phyloP scores from a whole-genome alignment of 1,140 invertebrate genomes.

The Diabrotica undecimpunctata region DNA sequence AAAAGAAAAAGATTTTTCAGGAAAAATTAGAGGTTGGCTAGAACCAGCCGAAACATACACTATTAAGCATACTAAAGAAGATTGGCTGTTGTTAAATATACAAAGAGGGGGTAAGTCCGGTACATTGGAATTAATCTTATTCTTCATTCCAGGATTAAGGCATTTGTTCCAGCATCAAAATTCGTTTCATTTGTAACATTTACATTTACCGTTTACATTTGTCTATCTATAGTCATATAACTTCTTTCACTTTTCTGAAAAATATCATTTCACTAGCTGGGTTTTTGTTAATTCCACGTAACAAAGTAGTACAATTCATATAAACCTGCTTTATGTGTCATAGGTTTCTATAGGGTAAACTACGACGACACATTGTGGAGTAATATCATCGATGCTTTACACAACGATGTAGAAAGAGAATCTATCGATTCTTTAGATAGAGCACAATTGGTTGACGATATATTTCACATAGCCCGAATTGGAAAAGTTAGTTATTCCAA shows the following conservation, averaged over 20 bases:
- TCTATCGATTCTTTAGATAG: conserved; percentile 66
- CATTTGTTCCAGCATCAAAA: neutral
- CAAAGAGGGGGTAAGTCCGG: conserved; percentile 4
- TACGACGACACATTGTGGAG: conserved; percentile 78
- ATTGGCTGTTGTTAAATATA: conserved; percentile 8
- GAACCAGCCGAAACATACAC: conserved; percentile 5
- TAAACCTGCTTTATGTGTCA: conserved; percentile 1
- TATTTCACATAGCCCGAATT: conserved; percentile 68
- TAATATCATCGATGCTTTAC: conserved; percentile 54
- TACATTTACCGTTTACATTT: too few species aligned
- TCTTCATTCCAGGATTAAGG: too few species aligned
- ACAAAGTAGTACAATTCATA: too few species aligned
- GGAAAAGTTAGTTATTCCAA: conserved; percentile 62
- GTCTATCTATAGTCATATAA: too few species aligned
- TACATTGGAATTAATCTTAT: too few species aligned
- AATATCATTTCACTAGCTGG: neutral
- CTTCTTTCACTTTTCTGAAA: neutral
- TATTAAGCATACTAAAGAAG: neutral
- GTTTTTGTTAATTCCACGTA: too few species aligned
- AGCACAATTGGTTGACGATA: conserved; percentile 76
- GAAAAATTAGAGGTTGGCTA: conserved; percentile 7
- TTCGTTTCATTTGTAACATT: too few species aligned
- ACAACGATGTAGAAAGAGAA: conserved; percentile 48
- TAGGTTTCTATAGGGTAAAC: conserved; percentile 75
- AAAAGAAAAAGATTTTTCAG: neutral